Evolutionary conservation across 1,140 invertebrate genomes (phyloP).

Genomic region (Anoplolepis gracilipes): DNA sequence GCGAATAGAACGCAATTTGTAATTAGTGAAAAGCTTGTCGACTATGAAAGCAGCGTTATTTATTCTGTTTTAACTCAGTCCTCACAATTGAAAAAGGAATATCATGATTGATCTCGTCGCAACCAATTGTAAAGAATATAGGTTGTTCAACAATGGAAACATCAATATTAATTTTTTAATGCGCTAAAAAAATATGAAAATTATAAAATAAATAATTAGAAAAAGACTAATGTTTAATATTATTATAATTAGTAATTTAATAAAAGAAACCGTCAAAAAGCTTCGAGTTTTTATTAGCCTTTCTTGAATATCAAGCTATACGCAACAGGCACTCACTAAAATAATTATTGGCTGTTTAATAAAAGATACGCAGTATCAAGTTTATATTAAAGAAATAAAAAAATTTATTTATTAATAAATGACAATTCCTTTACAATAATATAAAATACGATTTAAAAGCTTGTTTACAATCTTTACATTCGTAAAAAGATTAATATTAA

Average conservation of each 20-base stretch:
- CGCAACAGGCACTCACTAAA: not conserved
- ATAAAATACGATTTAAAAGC: no score
- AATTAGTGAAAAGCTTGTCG: not conserved
- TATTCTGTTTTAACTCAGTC: not conserved
- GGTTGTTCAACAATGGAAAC: not conserved
- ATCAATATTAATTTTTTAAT: constrained; percentile 37
- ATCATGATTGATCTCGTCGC: not conserved
- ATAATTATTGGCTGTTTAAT: not conserved
- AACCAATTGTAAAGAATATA: constrained; percentile 21
- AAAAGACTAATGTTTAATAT: not conserved
- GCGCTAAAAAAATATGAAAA: not conserved
- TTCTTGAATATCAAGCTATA: not conserved
- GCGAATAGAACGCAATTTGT: not conserved
- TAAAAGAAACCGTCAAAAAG: not conserved
- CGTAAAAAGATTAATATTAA: not conserved
- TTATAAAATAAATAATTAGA: no score
- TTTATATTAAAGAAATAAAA: not conserved
- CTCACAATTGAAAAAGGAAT: not conserved
- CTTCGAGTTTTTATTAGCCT: not conserved
- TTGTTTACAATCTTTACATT: not conserved
- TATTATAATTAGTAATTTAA: constrained; percentile 18
- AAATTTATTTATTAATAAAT: not conserved
- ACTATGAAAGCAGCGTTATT: not conserved
- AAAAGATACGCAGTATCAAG: not conserved
- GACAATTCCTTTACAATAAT: not conserved